Conservation (phyloP, 92 coral and sea anemone species). For the Siderastrea siderea region DNA sequence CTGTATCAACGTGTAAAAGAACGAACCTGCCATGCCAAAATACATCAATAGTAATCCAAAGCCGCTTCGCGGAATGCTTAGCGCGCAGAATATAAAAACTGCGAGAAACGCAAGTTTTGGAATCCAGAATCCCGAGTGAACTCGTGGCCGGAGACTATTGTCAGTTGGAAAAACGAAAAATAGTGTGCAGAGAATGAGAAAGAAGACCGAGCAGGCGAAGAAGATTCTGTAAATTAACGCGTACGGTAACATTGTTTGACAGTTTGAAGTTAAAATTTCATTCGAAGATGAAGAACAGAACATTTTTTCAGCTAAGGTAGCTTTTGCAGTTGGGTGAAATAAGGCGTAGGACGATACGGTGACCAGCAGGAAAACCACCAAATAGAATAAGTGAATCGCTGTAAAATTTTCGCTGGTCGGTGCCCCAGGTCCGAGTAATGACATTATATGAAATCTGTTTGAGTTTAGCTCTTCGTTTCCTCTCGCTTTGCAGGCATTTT, state of each 20-base stretch:
- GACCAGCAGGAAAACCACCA: conserved; percentile 16
- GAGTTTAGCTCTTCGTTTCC: not conserved
- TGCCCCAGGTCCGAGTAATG: conserved; percentile 66
- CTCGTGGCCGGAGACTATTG: conserved; percentile 48
- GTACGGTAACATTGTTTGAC: conserved; percentile 42
- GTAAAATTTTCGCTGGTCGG: conserved; percentile 55
- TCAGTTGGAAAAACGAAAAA: conserved; percentile 13
- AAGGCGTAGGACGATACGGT: conserved; percentile 31
- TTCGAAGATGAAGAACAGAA: conserved; percentile 19
- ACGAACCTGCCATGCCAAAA: conserved; percentile 77
- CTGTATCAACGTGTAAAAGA: conserved; percentile 72
- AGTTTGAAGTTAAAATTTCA: not conserved
- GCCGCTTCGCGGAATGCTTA: conserved; percentile 60
- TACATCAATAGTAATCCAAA: conserved; percentile 81
- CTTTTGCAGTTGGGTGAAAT: conserved; percentile 41
- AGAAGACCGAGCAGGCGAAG: conserved; percentile 64
- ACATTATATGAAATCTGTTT: conserved; percentile 15
- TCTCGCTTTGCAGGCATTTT: not conserved
- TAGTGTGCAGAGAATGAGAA: conserved; percentile 60
- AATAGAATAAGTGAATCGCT: conserved; percentile 64
- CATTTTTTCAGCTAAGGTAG: conserved; percentile 28
- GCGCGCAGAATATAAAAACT: conserved; percentile 51
- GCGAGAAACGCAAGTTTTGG: conserved; percentile 69
- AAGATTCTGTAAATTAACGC: conserved; percentile 67
- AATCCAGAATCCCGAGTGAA: conserved; percentile 93